Evolutionary conservation across 1,140 invertebrate genomes (phyloP), one percentile per base, ranked within the genome.

Genomic region (Penaeus indicus): DNA sequence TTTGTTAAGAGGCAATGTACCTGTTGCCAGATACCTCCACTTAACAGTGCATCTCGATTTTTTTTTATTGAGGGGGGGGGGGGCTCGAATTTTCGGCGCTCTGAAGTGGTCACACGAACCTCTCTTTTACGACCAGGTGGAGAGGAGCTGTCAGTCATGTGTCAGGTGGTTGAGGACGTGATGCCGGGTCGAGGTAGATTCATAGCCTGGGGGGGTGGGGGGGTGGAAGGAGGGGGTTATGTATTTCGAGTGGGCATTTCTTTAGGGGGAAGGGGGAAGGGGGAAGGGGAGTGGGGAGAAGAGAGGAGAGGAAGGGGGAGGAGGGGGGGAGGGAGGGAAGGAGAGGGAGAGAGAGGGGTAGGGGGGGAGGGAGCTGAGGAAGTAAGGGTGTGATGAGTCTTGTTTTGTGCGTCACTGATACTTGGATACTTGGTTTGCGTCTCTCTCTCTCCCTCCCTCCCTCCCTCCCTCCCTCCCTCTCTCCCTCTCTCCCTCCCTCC

Each of bases 401-500:
- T 79, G 60, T 79, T 18, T 38, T 38, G 38, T 79, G 77, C n/a
- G 32, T 77, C n/a, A n/a, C n/a, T n/a, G n/a, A n/a, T n/a, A n/a
- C n/a, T n/a, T n/a, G n/a, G n/a, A n/a, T n/a, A n/a, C n/a, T n/a
- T n/a, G n/a, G n/a, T n/a, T n/a, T n/a, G n/a, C n/a, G n/a, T n/a
- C 47, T 54, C 47, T 10, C 11, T 13, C 13, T 10, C 47, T 54
- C 8, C 47, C 1, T 54, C 47, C 47, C 47, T 54, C 13, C 13
- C 11, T 10, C 47, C 11, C 13, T 5, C 11, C 11, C 47, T 54
- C 13, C 8, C 13, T 11, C 47, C 11, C 8, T 54, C 47, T 10
- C 13, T 10, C 47, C 11, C 8, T 10, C 47, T 54, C 11, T 10
- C 8, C 47, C 11, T 13, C 47, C 13, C 3, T 13, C 13, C 8